A percentile compares a stretch with the other conserved stretches of the same genome.
phyloP scores from a whole-genome alignment of 2,888 invertebrate species.

The Nomada hirtipes region DNA sequence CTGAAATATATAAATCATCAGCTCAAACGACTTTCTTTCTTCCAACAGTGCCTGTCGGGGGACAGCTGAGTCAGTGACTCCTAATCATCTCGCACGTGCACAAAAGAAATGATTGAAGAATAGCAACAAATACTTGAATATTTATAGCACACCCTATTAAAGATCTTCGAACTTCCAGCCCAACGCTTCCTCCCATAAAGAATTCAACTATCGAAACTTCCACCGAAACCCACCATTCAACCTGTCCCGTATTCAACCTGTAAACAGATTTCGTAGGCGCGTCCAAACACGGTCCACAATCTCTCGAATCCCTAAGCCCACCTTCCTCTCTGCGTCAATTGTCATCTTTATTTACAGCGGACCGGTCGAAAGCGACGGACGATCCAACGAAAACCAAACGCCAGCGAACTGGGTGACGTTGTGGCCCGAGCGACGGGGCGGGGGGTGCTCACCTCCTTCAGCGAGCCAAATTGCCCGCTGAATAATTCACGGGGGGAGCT shows the following conservation, averaged over 20 bases:
- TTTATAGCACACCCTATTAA: too few species aligned
- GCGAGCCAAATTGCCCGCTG: slow-evolving; percentile 53
- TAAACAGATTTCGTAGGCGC: slow-evolving; percentile 6
- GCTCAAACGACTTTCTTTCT: too few species aligned
- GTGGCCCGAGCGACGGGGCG: not conserved
- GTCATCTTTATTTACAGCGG: slow-evolving; percentile 16
- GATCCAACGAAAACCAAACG: not conserved
- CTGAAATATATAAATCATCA: too few species aligned
- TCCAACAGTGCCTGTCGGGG: too few species aligned
- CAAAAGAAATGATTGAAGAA: too few species aligned
- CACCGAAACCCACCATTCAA: not conserved
- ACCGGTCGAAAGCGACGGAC: not conserved
- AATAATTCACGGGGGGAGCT: slow-evolving; percentile 48
- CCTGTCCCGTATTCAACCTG: not conserved
- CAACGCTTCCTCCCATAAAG: not conserved
- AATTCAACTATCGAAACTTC: not conserved
- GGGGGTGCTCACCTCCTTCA: slow-evolving; percentile 35
- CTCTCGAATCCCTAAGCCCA: not conserved
- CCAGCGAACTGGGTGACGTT: slow-evolving; percentile 21
- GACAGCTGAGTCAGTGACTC: too few species aligned
- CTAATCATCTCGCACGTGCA: too few species aligned
- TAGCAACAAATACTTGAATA: too few species aligned
- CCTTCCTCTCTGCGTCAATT: slow-evolving; percentile 5
- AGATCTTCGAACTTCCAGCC: too few species aligned
- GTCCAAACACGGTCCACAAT: not conserved